phyloP scores from a whole-genome alignment of 2,888 invertebrate species.

The Drosophila subquinaria region DNA sequence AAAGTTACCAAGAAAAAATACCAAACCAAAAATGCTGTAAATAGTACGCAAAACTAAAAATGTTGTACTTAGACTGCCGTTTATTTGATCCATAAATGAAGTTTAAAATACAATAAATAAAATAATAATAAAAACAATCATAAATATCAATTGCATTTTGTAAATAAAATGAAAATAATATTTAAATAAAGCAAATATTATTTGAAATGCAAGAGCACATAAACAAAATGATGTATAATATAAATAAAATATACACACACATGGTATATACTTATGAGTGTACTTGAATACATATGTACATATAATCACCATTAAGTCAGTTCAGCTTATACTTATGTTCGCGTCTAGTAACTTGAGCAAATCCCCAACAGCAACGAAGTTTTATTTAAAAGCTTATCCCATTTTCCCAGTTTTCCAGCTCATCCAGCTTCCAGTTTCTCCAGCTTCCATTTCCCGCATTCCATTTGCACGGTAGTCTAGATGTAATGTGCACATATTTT shows the following conservation, averaged over 20 bases:
- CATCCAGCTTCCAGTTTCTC: slow-evolving; percentile 15
- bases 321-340: slow-evolving; percentile 25
- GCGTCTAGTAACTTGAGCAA: slow-evolving; percentile 36
- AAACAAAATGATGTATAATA: slow-evolving; percentile 25
- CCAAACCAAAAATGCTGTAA: slow-evolving; percentile 61
- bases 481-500: slow-evolving; percentile 11
- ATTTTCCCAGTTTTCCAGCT: slow-evolving; percentile 1
- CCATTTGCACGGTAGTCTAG: slow-evolving; percentile 26
- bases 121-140: background rate
- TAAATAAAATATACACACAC: slow-evolving; percentile 1
- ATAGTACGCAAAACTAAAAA: slow-evolving; percentile 42
- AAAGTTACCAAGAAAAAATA: slow-evolving; percentile 13
- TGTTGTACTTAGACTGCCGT: slow-evolving; percentile 42
- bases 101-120: background rate
- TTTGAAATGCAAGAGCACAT: background rate
- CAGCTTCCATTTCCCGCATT: slow-evolving; percentile 16
- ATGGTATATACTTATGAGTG: background rate
- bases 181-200: slow-evolving; percentile 4
- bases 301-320: slow-evolving; percentile 39
- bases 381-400: slow-evolving; percentile 28
- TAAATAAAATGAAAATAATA: slow-evolving; percentile 22
- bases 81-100: slow-evolving; percentile 32
- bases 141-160: slow-evolving; percentile 20
- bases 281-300: slow-evolving; percentile 9
- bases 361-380: slow-evolving; percentile 14